A percentile compares a stretch with the other conserved stretches of the same genome.
phyloP scores from a whole-genome alignment of 2,888 invertebrate species.

The Resseliella maxima region DNA sequence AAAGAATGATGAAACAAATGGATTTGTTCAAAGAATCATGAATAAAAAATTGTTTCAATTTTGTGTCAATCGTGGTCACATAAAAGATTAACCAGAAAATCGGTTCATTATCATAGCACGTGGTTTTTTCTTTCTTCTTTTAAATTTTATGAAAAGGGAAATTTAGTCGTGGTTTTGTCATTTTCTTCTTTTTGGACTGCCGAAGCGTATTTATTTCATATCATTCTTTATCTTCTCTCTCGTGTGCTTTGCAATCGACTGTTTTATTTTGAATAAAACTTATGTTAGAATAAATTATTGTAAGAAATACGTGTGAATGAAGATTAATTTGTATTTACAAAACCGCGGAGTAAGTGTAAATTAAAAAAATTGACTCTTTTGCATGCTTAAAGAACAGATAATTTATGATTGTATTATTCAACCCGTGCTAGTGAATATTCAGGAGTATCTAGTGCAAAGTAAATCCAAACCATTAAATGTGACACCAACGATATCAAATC shows the following conservation, averaged over 20 bases:
- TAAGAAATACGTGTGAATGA: neutral
- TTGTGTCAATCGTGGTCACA: slow-evolving; percentile 25
- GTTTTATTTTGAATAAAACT: neutral
- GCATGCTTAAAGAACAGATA: neutral
- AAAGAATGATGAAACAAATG: neutral
- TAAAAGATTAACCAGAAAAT: neutral
- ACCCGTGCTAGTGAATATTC: neutral
- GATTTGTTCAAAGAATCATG: slow-evolving; percentile 10
- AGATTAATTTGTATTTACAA: slow-evolving; percentile 15
- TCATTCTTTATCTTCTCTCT: neutral
- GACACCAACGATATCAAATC: neutral
- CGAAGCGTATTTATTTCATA: neutral
- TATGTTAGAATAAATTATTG: slow-evolving; percentile 27
- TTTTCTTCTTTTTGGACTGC: neutral
- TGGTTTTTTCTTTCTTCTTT: neutral
- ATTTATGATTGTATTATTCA: slow-evolving; percentile 25
- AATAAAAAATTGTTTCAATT: neutral
- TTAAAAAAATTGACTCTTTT: neutral
- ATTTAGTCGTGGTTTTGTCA: neutral
- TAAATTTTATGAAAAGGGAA: neutral
- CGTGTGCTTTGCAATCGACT: neutral
- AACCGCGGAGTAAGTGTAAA: neutral
- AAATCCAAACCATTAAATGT: neutral
- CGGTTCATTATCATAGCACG: slow-evolving; percentile 40
- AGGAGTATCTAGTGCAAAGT: neutral